These are phyloP conservation scores for Arctocebus calabarensis DNA, from an alignment of 2,797 vertebrate species.

Conservation along the genomic window DNA sequence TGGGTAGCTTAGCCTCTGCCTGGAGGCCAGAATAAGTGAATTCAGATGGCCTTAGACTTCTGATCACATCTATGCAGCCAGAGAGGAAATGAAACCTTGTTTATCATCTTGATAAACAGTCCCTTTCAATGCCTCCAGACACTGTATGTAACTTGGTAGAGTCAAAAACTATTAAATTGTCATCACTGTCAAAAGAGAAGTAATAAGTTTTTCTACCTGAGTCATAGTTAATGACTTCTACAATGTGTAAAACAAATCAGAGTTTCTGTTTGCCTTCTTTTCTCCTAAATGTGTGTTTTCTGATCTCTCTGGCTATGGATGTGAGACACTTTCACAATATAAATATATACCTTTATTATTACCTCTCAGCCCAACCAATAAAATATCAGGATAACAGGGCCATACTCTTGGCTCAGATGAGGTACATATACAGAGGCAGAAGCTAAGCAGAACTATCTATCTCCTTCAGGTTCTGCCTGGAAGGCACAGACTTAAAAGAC, in stretches of 20 bases:
- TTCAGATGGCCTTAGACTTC: constrained; percentile 87
- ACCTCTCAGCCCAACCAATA: constrained; percentile 81
- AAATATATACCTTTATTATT: constrained; percentile 87
- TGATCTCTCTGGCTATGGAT: constrained; percentile 75
- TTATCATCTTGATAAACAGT: constrained; percentile 91
- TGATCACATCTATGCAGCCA: constrained; percentile 86
- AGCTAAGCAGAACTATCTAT: constrained; percentile 66
- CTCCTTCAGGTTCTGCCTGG: constrained; percentile 69
- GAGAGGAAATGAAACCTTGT: constrained; percentile 87
- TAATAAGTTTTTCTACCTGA: constrained; percentile 86
- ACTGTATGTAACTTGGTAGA: constrained; percentile 84
- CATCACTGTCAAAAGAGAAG: constrained; percentile 87
- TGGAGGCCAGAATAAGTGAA: constrained; percentile 89
- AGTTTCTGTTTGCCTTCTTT: constrained; percentile 80
- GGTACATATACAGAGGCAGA: constrained; percentile 45
- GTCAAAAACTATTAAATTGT: constrained; percentile 90
- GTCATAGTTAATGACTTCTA: constrained; percentile 87
- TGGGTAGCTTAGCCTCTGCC: constrained; percentile 88
- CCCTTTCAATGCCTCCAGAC: constrained; percentile 85
- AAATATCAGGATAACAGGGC: constrained; percentile 78
- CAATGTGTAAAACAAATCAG: constrained; percentile 85
- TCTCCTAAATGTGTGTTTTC: constrained; percentile 82
- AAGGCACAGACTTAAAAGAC: constrained; percentile 67
- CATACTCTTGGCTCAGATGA: constrained; percentile 74
- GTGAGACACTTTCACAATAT: constrained; percentile 80